Conservation (phyloP, 1,140 invertebrate genomes). For the Anthonomus grandis region DNA sequence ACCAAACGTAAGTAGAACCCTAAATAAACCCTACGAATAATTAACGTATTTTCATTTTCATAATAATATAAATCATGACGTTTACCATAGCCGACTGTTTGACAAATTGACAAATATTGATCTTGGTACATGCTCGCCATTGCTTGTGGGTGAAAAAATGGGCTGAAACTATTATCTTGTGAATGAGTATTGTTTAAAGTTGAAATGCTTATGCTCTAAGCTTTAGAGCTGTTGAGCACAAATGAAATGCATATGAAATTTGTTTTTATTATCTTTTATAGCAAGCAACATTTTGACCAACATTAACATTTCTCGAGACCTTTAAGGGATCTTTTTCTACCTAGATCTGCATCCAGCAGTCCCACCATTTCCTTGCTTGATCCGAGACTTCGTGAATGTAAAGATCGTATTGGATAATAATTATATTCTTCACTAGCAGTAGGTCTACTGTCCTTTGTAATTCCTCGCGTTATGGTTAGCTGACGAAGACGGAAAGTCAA, state of each 20-base stretch:
- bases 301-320: slow-evolving; percentile 91
- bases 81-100: no score
- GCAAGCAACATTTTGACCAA: slow-evolving; percentile 94
- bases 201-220: no score
- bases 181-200: no score
- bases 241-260: slow-evolving; percentile 95
- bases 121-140: no score
- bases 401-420: slow-evolving; percentile 93
- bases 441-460: slow-evolving; percentile 69
- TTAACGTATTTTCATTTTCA: no score
- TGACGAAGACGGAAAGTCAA: slow-evolving; percentile 85
- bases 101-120: no score
- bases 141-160: no score
- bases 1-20: no score
- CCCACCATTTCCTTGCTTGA: slow-evolving; percentile 78
- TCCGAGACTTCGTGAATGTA: slow-evolving; percentile 92
- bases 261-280: slow-evolving; percentile 93
- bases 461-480: slow-evolving; percentile 78
- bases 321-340: slow-evolving; percentile 91
- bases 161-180: no score
- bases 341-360: slow-evolving; percentile 96
- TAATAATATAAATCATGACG: no score
- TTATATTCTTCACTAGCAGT: slow-evolving; percentile 88
- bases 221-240: no score
- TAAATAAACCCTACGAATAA: no score